A percentile compares a stretch with the other conserved stretches of the same genome.
Conservation (phyloP, 2,797 vertebrate species). For the Ptychadena robeensis region DNA sequence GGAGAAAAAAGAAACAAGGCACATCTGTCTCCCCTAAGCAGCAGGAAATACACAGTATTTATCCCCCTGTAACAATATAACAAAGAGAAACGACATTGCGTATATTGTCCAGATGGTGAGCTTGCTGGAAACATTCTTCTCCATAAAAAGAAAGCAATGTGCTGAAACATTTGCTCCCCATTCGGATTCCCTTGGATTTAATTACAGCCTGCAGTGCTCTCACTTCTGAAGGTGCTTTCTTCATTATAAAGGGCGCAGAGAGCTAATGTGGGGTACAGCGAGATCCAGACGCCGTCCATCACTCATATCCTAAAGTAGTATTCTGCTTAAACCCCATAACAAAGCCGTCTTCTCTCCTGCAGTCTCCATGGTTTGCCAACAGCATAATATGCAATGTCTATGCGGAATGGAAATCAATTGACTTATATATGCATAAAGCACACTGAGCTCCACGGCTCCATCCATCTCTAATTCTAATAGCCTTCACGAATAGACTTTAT, state of each 20-base stretch:
- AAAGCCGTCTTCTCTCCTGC: not conserved
- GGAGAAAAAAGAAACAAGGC: conserved; percentile 19
- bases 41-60: conserved; percentile 60
- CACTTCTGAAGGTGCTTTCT: conserved; percentile 45
- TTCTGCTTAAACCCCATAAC: not conserved
- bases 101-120: conserved; percentile 65
- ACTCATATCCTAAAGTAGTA: not conserved
- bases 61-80: conserved; percentile 62
- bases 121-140: conserved; percentile 62
- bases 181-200: conserved; percentile 51
- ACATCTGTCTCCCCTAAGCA: conserved; percentile 62
- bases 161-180: conserved; percentile 56
- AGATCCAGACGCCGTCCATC: not conserved
- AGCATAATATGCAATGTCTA: not conserved
- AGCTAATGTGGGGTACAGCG: not conserved
- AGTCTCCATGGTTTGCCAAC: not conserved
- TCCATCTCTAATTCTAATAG: no score
- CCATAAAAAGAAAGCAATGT: conserved; percentile 62
- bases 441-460: no score
- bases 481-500: no score
- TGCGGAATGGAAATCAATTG: no score
- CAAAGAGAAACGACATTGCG: conserved; percentile 61
- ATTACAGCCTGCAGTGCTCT: conserved; percentile 55
- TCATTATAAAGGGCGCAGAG: conserved; percentile 42
- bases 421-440: not conserved